Evolutionary conservation across 2,797 vertebrate genomes (phyloP).

Genomic region (Merluccius polli): DNA sequence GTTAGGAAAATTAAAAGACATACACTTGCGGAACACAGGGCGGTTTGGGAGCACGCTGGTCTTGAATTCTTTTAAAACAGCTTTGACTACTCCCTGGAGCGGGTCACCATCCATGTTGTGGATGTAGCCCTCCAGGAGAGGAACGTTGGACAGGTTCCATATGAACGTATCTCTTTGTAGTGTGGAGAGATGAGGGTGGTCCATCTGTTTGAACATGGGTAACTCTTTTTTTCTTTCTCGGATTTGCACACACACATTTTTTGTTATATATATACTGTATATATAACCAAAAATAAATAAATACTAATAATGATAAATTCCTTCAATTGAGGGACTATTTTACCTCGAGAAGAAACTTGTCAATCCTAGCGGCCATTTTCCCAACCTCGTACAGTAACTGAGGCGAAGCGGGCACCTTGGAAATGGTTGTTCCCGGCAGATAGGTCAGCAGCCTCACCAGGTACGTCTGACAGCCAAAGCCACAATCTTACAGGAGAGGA

Average conservation of each 20-base stretch:
- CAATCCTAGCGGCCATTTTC: slow-evolving; percentile 78
- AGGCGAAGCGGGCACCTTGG: slow-evolving; percentile 64
- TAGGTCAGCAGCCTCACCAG: slow-evolving; percentile 85
- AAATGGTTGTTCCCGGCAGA: slow-evolving; percentile 78
- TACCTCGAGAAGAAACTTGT: slow-evolving; percentile 80
- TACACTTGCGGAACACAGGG: slow-evolving; percentile 79
- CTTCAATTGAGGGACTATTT: slow-evolving; percentile 10
- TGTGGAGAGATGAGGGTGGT: slow-evolving; percentile 70
- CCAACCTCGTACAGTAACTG: slow-evolving; percentile 79
- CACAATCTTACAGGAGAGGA: slow-evolving; percentile 65
- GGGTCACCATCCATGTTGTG: slow-evolving; percentile 69
- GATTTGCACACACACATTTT: too few species aligned
- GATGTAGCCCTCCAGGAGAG: slow-evolving; percentile 75
- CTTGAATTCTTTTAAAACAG: slow-evolving; percentile 78
- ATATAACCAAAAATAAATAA: too few species aligned
- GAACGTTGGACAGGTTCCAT: slow-evolving; percentile 83
- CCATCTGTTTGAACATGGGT: slow-evolving; percentile 66
- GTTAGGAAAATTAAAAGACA: slow-evolving; percentile 46
- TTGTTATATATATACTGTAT: too few species aligned
- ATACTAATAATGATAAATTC: background rate
- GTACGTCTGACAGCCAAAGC: slow-evolving; percentile 69
- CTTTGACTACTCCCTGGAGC: slow-evolving; percentile 67
- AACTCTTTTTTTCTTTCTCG: background rate
- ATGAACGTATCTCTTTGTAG: slow-evolving; percentile 77
- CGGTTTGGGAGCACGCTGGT: slow-evolving; percentile 70